phyloP scores from a whole-genome alignment of 1,140 invertebrate species.

The Amphibalanus amphitrite region DNA sequence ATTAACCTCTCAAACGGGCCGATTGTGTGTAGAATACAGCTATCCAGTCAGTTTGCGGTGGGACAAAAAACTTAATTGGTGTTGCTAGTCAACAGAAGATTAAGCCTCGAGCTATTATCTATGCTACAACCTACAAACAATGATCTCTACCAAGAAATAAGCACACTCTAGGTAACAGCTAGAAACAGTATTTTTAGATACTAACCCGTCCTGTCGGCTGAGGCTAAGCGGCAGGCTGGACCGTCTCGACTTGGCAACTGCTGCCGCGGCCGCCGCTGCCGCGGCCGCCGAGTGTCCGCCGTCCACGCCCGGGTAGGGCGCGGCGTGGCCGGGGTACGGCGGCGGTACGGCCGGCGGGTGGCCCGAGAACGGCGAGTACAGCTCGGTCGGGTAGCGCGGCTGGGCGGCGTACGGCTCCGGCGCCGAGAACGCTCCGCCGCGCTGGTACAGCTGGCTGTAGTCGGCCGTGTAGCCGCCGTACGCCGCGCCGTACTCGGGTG shows the following conservation, averaged over 20 bases:
- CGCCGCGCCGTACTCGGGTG: constrained; percentile 20
- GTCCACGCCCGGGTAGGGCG: constrained; percentile 57
- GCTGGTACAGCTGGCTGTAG: constrained; percentile 21
- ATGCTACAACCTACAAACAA: no score
- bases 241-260: not conserved
- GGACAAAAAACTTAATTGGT: no score
- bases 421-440: constrained; percentile 32
- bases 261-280: no score
- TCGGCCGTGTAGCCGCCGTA: constrained; percentile 20
- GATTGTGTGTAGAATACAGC: no score
- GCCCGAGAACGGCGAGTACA: constrained; percentile 71
- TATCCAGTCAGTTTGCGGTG: no score
- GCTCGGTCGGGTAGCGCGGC: constrained; percentile 40
- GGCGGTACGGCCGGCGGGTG: constrained; percentile 86
- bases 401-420: constrained; percentile 20
- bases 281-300: no score
- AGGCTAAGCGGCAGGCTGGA: not conserved
- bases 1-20: no score
- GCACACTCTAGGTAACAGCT: no score
- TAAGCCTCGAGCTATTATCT: no score
- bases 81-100: no score
- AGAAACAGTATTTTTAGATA: no score
- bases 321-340: constrained; percentile 98
- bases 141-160: no score
- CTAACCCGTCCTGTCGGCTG: not conserved